These are phyloP conservation scores for Halichoeres trimaculatus DNA, from an alignment of 2,113 vertebrate species.

Conservation along the genomic window DNA sequence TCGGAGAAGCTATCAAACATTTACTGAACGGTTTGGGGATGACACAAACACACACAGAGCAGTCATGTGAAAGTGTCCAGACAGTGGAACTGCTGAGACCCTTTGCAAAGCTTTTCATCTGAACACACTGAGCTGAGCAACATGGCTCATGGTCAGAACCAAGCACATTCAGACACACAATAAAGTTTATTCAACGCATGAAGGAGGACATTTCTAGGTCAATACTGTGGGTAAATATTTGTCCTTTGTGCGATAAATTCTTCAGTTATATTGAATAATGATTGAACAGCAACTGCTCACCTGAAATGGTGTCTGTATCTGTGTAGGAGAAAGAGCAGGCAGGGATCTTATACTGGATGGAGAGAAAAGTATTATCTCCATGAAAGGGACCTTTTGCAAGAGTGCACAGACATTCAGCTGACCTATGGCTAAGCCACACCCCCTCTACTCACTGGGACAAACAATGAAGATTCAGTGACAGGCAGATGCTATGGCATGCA, in stretches of 20 bases:
- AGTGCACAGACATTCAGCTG: too few species aligned
- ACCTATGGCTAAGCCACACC: too few species aligned
- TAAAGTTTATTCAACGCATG: neutral
- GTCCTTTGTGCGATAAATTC: neutral
- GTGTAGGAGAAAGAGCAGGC: neutral
- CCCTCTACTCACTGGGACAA: too few species aligned
- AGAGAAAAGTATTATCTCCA: neutral
- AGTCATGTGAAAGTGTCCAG: constrained; percentile 10
- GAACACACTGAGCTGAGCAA: constrained; percentile 6
- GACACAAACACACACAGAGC: constrained; percentile 1
- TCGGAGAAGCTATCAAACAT: constrained; percentile 1
- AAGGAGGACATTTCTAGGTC: neutral
- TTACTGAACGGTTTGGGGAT: constrained; percentile 9
- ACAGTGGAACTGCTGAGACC: neutral
- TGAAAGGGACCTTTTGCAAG: too few species aligned
- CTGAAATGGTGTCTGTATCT: neutral
- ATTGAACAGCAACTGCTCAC: neutral
- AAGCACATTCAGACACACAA: neutral
- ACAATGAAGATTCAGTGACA: too few species aligned
- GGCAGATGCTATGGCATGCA: too few species aligned
- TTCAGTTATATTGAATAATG: neutral
- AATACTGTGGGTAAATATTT: constrained; percentile 1
- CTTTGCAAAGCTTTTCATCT: constrained; percentile 10
- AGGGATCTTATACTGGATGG: neutral
- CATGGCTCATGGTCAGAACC: neutral